Evolutionary conservation across 2,888 invertebrate species (phyloP), one percentile per base, ranked within the genome.

Genomic region (Trichogramma dendrolimi): DNA sequence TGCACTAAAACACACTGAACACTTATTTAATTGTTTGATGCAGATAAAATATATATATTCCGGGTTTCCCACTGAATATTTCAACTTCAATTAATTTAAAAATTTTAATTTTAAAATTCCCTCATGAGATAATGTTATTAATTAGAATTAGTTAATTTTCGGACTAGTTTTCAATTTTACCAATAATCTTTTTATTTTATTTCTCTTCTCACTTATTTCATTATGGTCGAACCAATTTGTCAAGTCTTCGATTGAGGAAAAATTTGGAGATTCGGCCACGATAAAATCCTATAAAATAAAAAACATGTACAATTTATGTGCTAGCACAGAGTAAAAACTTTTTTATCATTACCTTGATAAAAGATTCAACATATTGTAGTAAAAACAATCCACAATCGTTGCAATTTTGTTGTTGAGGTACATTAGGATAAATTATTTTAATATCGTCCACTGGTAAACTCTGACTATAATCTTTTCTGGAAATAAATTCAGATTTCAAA

Each of bases 331-430:
- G 14, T n/a, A 52, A 38, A 52, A 52, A n/a, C 40, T 27, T 27
- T 27, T 27, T 27, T 27, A 53, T 11, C 11, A 5, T 55, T 52
- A 61, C 60, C 52, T 61, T 47, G 41, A 55, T 47, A 52, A 61
- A 61, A 10, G n/a, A 40, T 41, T 61, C 61, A 7, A 47, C 51
- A n/a, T 47, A 61, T 8, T 61, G 56, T 4, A 61, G n/a, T 7
- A 50, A n/a, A 53, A 53, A 56, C 7, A 56, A 1, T 2, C 56
- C 61, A 38, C 56, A 56, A 48, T 56, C 48, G 14, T 11, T 52
- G 1, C 6, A 4, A 39, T 61, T 47, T n/a, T 2, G 38, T 14
- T 61, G 61, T 10, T 52, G 6, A 8, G 61, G 61, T n/a, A 61
- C 42, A 42, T 61, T 43, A 2, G 53, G 41, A n/a, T 52, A 42